phyloP scores from a whole-genome alignment of 2,113 vertebrate genomes.

The Clarias macrocephalus region DNA sequence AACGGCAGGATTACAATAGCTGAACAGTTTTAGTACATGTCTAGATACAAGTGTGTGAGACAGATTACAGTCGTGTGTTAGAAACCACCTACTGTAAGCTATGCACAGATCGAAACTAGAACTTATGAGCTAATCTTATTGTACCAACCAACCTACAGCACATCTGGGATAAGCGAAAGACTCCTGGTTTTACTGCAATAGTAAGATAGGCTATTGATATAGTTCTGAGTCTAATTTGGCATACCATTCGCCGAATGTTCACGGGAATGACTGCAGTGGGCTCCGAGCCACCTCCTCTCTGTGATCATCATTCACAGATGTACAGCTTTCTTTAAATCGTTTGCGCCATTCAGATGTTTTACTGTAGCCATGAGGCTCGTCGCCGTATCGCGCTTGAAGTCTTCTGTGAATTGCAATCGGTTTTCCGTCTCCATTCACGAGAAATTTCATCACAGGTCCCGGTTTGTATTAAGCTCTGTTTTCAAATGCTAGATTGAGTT shows the following conservation, averaged over 20 bases:
- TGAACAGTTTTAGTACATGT: neutral
- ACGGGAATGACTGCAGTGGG: too few relatives aligned
- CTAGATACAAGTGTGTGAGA: neutral
- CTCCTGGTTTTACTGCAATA: neutral
- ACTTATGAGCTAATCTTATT: neutral
- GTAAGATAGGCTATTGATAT: neutral
- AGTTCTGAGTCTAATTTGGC: neutral
- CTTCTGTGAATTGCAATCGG: too few relatives aligned
- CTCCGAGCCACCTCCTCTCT: too few relatives aligned
- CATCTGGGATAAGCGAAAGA: neutral
- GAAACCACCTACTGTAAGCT: neutral
- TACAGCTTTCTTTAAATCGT: too few relatives aligned
- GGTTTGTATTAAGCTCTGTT: neutral
- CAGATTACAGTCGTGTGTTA: neutral
- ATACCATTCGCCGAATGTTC: too few relatives aligned
- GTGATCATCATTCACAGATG: too few relatives aligned
- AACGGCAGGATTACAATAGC: neutral
- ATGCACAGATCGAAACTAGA: neutral
- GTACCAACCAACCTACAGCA: neutral
- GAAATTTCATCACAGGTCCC: too few relatives aligned
- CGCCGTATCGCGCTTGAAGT: too few relatives aligned
- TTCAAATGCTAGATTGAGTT: neutral
- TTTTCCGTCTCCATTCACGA: too few relatives aligned
- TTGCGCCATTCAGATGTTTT: too few relatives aligned
- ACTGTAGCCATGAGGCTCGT: too few relatives aligned